phyloP scores from a whole-genome alignment of 2,113 vertebrate species.

The Hypocryptadius cinnamomeus region DNA sequence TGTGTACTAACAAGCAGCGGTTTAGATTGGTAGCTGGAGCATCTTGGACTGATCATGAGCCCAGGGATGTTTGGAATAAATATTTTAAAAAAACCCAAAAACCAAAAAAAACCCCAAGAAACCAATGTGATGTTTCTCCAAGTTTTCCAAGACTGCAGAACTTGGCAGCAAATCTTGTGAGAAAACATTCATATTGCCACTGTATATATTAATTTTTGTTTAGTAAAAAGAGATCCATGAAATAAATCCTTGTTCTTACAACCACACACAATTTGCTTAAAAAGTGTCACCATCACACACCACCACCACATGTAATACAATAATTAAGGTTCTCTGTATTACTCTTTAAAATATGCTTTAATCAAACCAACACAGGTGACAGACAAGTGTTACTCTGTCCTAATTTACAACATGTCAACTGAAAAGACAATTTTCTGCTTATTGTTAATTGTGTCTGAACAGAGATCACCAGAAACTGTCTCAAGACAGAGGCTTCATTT shows the following conservation, averaged over 20 bases:
- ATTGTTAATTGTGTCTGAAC: neutral
- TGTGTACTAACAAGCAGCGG: neutral
- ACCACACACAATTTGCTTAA: neutral
- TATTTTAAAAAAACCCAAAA: neutral
- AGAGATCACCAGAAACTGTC: neutral
- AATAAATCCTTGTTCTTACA: neutral
- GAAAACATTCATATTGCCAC: neutral
- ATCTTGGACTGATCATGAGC: neutral
- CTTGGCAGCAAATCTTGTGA: neutral
- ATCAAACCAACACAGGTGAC: neutral
- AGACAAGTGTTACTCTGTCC: neutral
- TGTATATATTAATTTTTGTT: neutral
- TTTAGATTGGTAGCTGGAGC: neutral
- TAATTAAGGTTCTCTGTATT: neutral
- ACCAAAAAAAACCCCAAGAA: neutral
- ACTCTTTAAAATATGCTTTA: neutral
- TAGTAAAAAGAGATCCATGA: neutral
- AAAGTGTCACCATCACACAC: neutral
- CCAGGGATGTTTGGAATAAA: neutral
- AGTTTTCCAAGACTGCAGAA: neutral
- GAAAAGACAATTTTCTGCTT: neutral
- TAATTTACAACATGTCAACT: neutral
- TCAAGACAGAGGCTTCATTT: neutral
- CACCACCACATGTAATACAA: neutral
- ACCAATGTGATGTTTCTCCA: neutral